Conservation (phyloP, 2,113 vertebrate genomes). For the Daubentonia madagascariensis region DNA sequence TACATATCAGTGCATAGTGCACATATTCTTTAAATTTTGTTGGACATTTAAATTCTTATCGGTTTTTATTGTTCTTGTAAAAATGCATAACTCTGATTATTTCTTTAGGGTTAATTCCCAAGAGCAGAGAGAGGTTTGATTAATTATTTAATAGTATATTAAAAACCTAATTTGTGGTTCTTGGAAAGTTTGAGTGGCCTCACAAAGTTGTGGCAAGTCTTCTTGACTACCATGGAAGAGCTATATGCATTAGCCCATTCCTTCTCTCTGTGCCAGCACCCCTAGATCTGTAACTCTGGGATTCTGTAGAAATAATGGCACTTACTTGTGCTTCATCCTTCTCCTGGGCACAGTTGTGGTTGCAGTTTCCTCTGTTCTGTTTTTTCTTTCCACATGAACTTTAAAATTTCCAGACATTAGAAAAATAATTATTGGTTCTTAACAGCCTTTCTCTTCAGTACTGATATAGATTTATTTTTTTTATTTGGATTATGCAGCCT, state of each 20-base stretch:
- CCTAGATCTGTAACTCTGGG: background rate
- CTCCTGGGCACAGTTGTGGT: background rate
- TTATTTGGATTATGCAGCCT: background rate
- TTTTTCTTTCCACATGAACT: background rate
- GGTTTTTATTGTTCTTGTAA: background rate
- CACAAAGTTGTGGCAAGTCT: background rate
- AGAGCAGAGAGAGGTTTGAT: background rate
- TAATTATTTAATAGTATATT: background rate
- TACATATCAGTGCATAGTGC: background rate
- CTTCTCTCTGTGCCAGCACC: background rate
- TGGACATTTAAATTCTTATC: background rate
- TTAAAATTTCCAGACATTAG: background rate
- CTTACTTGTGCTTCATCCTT: background rate
- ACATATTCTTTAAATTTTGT: background rate
- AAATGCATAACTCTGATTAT: background rate
- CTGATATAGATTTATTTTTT: background rate
- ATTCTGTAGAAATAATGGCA: background rate
- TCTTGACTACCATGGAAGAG: background rate
- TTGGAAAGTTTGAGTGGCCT: background rate
- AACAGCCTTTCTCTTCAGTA: background rate
- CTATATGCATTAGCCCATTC: background rate
- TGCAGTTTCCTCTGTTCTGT: background rate
- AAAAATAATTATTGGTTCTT: background rate
- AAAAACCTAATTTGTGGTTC: background rate
- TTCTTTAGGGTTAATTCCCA: constrained; percentile 4